Evolutionary conservation across 1,140 invertebrate species (phyloP).

Genomic region (Lepidurus couesii): DNA sequence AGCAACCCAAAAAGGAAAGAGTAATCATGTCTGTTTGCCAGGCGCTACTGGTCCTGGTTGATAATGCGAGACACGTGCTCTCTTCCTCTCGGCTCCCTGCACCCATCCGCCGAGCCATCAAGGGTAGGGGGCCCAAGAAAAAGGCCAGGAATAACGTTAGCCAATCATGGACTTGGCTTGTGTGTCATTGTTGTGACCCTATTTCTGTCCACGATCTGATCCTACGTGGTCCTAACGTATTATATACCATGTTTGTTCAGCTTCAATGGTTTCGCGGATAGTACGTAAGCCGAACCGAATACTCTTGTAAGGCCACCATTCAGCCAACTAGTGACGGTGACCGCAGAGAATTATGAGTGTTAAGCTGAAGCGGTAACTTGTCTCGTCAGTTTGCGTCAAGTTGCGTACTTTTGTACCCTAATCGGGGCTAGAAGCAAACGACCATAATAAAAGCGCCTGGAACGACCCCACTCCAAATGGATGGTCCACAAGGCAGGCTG

Average conservation of each 20-base stretch:
- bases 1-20: neutral
- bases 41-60: neutral
- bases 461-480: constrained; percentile 2
- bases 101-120: neutral
- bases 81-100: neutral
- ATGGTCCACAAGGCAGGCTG: neutral
- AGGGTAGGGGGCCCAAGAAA: neutral
- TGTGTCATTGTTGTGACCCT: constrained; percentile 3
- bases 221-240: neutral
- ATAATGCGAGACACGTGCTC: constrained; percentile 12
- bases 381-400: constrained; percentile 14
- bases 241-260: neutral
- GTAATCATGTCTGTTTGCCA: constrained; percentile 19
- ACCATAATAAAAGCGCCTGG: neutral
- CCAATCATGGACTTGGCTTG: neutral
- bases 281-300: too few species aligned
- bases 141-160: neutral
- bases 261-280: neutral
- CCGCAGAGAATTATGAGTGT: neutral
- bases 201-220: constrained; percentile 5
- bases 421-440: neutral
- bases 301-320: too few species aligned
- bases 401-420: neutral
- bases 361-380: neutral
- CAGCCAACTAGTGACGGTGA: too few species aligned